Percentiles rank a stretch among this genome's conserved stretches.
These are phyloP conservation scores for Diogma glabrata DNA, from an alignment of 2,888 invertebrate genomes.

Conservation along the genomic window DNA sequence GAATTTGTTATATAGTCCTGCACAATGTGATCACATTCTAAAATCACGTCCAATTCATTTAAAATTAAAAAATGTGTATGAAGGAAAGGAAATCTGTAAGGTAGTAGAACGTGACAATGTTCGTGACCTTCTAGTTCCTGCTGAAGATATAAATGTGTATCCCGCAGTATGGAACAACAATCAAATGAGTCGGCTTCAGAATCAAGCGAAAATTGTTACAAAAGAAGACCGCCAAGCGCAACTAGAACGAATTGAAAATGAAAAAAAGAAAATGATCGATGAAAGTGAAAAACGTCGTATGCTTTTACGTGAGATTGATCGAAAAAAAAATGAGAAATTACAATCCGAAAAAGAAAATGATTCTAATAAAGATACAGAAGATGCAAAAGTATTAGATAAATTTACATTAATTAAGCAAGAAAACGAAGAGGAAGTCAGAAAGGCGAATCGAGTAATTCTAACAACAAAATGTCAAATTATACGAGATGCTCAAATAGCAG, in stretches of 20 bases:
- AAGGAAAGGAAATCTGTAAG: slow-evolving; percentile 4
- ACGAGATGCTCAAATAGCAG: slow-evolving; percentile 68
- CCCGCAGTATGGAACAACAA: slow-evolving; percentile 47
- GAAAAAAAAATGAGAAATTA: slow-evolving; percentile 21
- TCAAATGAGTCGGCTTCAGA: slow-evolving; percentile 47
- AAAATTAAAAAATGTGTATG: neutral
- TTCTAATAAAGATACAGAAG: slow-evolving; percentile 33
- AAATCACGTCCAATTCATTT: slow-evolving; percentile 9
- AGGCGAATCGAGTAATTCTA: slow-evolving; percentile 64
- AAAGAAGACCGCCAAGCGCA: slow-evolving; percentile 37
- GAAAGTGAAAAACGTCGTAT: slow-evolving; percentile 47
- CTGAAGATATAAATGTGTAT: slow-evolving; percentile 25
- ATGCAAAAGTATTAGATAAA: slow-evolving; percentile 43
- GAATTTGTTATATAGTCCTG: neutral
- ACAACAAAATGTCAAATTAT: slow-evolving; percentile 78
- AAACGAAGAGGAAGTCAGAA: slow-evolving; percentile 50
- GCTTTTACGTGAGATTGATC: slow-evolving; percentile 38
- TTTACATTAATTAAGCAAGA: slow-evolving; percentile 35
- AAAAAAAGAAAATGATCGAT: slow-evolving; percentile 38
- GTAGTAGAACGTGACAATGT: slow-evolving; percentile 7
- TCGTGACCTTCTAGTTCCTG: slow-evolving; percentile 8
- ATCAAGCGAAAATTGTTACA: slow-evolving; percentile 44
- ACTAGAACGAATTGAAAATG: slow-evolving; percentile 35
- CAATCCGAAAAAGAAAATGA: slow-evolving; percentile 20
- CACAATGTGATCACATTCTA: slow-evolving; percentile 5